Conservation (phyloP, 2,888 invertebrate species). For the Cremastinae sp. region DNA sequence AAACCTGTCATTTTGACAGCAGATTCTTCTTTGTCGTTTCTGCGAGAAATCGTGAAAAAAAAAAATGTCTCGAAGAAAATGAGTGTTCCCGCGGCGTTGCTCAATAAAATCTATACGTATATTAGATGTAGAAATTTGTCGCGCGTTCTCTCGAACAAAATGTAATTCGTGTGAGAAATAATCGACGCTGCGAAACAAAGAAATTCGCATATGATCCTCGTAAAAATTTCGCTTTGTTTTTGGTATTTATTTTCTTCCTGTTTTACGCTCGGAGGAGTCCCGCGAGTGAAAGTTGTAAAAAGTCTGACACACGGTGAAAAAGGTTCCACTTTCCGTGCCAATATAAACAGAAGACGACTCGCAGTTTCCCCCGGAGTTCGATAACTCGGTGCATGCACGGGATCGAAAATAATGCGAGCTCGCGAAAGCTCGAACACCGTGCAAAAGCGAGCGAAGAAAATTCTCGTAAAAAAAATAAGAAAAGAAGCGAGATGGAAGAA, state of each 20-base stretch:
- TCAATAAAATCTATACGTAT: too few species aligned
- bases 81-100: too few species aligned
- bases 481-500: too few species aligned
- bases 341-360: background rate
- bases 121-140: too few species aligned
- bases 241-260: too few species aligned
- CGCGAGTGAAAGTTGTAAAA: conserved; percentile 9
- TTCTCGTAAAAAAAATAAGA: conserved; percentile 33
- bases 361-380: conserved; percentile 12
- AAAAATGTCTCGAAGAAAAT: background rate
- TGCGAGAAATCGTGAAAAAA: conserved; percentile 13
- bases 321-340: conserved; percentile 1
- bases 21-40: conserved; percentile 11
- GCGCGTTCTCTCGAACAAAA: too few species aligned
- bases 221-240: too few species aligned
- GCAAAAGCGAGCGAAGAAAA: conserved; percentile 7
- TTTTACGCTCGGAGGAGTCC: too few species aligned
- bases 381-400: conserved; percentile 11
- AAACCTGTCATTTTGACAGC: background rate
- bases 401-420: conserved; percentile 3
- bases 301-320: conserved; percentile 2
- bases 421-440: conserved; percentile 6
- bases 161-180: too few species aligned
- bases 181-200: too few species aligned
- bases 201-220: too few species aligned